A percentile compares a stretch with the other conserved stretches of the same genome.
Conservation (phyloP, 2,797 vertebrate genomes). For the Coregonus sp. region DNA sequence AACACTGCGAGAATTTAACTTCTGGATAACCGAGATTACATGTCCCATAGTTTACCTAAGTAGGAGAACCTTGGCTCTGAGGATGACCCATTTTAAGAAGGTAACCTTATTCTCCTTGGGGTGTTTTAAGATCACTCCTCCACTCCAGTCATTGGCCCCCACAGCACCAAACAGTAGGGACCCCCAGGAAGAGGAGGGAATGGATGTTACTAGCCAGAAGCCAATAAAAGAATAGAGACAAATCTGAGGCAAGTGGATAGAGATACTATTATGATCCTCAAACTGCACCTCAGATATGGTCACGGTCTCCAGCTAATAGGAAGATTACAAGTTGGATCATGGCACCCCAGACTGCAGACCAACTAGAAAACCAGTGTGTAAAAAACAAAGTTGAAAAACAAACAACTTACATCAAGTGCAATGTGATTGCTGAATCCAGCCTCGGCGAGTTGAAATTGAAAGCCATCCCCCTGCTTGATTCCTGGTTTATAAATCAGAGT, state of each 20-base stretch:
- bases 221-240: background rate
- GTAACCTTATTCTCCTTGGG: background rate
- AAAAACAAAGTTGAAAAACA: background rate
- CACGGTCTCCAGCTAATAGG: background rate
- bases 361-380: background rate
- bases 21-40: background rate
- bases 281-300: background rate
- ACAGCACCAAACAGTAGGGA: constrained; percentile 74
- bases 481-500: constrained; percentile 56
- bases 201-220: background rate
- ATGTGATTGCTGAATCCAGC: constrained; percentile 76
- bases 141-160: constrained; percentile 81
- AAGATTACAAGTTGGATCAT: background rate
- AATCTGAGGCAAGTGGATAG: background rate
- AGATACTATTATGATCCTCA: background rate
- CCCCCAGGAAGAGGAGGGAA: constrained; percentile 50
- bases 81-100: constrained; percentile 75
- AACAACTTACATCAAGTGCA: constrained; percentile 63
- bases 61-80: constrained; percentile 67
- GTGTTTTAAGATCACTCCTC: constrained; percentile 70
- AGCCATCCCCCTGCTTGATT: constrained; percentile 63
- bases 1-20: no score
- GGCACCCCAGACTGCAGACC: background rate
- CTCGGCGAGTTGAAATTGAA: constrained; percentile 75
- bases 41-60: constrained; percentile 63